These are phyloP conservation scores for Euphonia xanthogaster DNA, from an alignment of 2,797 vertebrate species.

Conservation along the genomic window DNA sequence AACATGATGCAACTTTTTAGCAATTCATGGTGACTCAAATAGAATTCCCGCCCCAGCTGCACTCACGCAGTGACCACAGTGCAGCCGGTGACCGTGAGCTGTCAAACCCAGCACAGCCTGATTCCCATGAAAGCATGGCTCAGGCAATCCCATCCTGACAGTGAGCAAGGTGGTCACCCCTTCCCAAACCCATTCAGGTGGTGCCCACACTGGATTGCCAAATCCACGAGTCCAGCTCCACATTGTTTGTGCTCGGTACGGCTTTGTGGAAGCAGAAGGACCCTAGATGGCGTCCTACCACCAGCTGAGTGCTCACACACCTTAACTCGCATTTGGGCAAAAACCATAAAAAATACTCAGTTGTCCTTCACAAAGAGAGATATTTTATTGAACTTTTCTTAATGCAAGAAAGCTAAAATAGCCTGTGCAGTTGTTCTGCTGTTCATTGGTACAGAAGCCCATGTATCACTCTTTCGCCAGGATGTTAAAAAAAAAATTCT, in stretches of 20 bases:
- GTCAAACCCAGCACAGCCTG: background rate
- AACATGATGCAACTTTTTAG: background rate
- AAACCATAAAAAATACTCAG: background rate
- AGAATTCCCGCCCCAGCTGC: background rate
- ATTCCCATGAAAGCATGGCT: background rate
- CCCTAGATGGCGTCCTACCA: background rate
- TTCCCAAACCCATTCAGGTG: background rate
- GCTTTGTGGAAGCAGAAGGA: background rate
- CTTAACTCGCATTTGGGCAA: background rate
- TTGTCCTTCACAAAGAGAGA: background rate
- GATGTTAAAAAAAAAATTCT: background rate
- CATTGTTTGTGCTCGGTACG: fast-evolving
- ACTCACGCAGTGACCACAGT: background rate
- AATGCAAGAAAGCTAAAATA: background rate
- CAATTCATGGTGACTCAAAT: background rate
- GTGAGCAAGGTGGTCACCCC: fast-evolving
- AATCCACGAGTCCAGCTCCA: fast-evolving
- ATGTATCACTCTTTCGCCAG: background rate
- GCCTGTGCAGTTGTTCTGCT: background rate
- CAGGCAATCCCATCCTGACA: background rate
- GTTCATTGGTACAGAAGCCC: background rate
- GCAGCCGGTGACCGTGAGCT: background rate
- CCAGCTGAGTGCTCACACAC: fast-evolving
- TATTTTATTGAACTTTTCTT: background rate
- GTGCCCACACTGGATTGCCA: fast-evolving